Percentiles rank a stretch among this genome's conserved stretches.
phyloP scores from a whole-genome alignment of 2,113 vertebrate species.

The Coptodon bakossiorum region DNA sequence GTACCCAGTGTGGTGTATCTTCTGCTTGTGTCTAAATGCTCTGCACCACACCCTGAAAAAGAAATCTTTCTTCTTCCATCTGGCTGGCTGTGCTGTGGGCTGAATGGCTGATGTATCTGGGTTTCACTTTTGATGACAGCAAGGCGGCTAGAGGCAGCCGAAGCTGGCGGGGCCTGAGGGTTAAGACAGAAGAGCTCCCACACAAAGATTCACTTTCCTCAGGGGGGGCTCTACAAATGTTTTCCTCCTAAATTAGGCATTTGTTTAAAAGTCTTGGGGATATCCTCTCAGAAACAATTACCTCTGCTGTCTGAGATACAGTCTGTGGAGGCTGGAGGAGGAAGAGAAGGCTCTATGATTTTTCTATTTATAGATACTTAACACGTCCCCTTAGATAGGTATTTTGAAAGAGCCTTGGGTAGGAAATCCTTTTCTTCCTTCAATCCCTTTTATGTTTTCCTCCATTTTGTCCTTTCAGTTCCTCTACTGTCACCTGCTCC shows the following conservation, averaged over 20 bases:
- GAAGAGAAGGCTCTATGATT: not conserved
- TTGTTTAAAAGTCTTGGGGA: constrained; percentile 38
- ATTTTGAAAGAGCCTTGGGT: not conserved
- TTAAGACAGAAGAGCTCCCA: not conserved
- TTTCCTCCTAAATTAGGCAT: constrained; percentile 57
- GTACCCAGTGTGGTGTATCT: not conserved
- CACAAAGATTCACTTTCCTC: not conserved
- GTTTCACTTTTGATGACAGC: constrained; percentile 16
- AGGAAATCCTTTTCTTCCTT: not conserved
- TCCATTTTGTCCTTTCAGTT: not conserved
- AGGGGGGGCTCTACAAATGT: constrained; percentile 7
- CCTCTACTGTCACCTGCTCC: not conserved
- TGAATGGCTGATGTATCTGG: constrained; percentile 13
- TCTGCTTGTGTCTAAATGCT: not conserved
- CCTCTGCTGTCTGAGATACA: constrained; percentile 28
- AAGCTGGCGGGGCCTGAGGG: not conserved
- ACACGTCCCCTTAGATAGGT: constrained; percentile 37
- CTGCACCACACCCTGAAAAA: not conserved
- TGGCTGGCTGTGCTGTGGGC: not conserved
- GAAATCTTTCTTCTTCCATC: not conserved
- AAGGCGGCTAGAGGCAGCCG: not conserved
- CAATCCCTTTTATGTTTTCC: not conserved
- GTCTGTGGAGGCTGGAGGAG: constrained; percentile 4
- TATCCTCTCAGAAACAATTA: constrained; percentile 52
- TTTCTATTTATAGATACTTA: constrained; percentile 49